These are phyloP conservation scores for Mimas tiliae DNA, from an alignment of 2,888 invertebrate genomes.

Conservation along the genomic window DNA sequence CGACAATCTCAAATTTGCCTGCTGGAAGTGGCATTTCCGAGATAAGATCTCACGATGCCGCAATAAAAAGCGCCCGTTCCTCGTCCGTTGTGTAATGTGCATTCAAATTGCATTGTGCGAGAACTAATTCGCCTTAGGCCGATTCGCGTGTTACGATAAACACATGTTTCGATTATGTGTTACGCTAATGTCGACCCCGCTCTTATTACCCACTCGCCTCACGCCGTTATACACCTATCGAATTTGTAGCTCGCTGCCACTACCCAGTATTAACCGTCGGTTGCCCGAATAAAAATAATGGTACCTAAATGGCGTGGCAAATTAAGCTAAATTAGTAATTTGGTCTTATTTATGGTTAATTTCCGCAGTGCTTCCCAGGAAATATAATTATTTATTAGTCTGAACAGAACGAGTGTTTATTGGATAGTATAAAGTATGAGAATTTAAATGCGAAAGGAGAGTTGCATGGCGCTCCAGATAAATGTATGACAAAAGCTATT, in stretches of 20 bases:
- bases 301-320: slow-evolving; percentile 25
- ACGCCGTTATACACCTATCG: slow-evolving; percentile 51
- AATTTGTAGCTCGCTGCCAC: slow-evolving; percentile 40
- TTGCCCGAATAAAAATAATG: slow-evolving; percentile 30
- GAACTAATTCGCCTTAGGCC: slow-evolving; percentile 84
- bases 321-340: slow-evolving; percentile 27
- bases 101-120: slow-evolving; percentile 85
- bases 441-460: slow-evolving; percentile 73
- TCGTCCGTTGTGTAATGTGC: slow-evolving; percentile 85
- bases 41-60: slow-evolving; percentile 85
- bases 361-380: slow-evolving; percentile 25
- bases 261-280: slow-evolving; percentile 36
- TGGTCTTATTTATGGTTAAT: slow-evolving; percentile 29
- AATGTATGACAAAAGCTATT: slow-evolving; percentile 84
- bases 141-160: slow-evolving; percentile 84
- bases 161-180: slow-evolving; percentile 81
- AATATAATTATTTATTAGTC: slow-evolving; percentile 27
- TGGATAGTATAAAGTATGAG: slow-evolving; percentile 57
- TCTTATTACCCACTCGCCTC: slow-evolving; percentile 58
- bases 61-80: slow-evolving; percentile 84
- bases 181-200: slow-evolving; percentile 64
- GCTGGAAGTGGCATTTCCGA: slow-evolving; percentile 84
- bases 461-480: slow-evolving; percentile 77
- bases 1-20: slow-evolving; percentile 81
- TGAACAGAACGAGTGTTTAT: slow-evolving; percentile 50